Conservation (phyloP, 2,797 vertebrate species). For the Squalus acanthias region DNA sequence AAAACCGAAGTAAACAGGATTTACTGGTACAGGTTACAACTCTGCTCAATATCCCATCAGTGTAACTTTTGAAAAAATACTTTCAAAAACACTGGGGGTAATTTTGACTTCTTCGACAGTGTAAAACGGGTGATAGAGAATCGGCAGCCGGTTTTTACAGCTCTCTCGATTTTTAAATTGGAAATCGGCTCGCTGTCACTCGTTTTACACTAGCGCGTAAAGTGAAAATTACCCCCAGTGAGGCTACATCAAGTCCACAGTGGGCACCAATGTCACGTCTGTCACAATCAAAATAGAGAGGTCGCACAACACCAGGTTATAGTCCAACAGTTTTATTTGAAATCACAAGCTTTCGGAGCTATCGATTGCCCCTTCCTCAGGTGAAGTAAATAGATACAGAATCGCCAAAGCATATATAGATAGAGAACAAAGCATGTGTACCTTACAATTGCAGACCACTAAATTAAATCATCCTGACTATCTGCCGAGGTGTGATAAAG, state of each 20-base stretch:
- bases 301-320: too few relatives aligned
- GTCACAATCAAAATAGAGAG: background rate
- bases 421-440: too few relatives aligned
- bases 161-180: background rate
- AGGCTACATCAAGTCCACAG: background rate
- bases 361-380: too few relatives aligned
- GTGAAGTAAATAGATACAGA: too few relatives aligned
- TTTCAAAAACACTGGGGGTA: background rate
- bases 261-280: background rate
- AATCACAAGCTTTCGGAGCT: too few relatives aligned
- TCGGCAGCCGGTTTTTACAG: background rate
- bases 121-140: background rate
- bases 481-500: too few relatives aligned
- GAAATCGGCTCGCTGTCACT: too few relatives aligned
- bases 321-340: too few relatives aligned
- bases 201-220: background rate
- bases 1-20: background rate
- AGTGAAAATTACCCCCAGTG: background rate
- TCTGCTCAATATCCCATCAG: background rate
- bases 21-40: background rate
- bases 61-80: background rate
- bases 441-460: too few relatives aligned
- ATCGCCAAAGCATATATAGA: too few relatives aligned
- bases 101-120: background rate
- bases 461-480: too few relatives aligned